These are phyloP conservation scores for Petrolisthes cinctipes DNA, from an alignment of 2,888 invertebrate species.

Conservation along the genomic window DNA sequence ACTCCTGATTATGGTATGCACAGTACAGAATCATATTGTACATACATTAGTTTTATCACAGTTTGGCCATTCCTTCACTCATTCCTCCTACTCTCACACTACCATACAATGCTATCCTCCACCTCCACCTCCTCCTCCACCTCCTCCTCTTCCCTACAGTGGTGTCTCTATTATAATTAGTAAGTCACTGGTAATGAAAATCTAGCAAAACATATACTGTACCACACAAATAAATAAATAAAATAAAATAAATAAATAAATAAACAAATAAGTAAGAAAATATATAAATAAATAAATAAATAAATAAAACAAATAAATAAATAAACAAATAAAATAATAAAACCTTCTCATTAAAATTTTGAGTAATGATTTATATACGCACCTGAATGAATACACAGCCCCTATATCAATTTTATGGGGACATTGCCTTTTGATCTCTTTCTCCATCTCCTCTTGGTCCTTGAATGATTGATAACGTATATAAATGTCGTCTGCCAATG, in stretches of 20 bases:
- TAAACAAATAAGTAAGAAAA: not conserved
- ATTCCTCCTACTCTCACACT: too few species aligned
- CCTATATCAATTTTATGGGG: conserved; percentile 98
- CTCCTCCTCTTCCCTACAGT: too few species aligned
- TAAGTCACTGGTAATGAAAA: too few species aligned
- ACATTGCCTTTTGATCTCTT: conserved; percentile 81
- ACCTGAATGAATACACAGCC: conserved; percentile 63
- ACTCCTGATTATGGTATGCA: not conserved
- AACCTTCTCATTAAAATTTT: not conserved
- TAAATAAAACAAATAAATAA: not conserved
- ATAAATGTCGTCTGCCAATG: conserved; percentile 92
- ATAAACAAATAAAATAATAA: not conserved
- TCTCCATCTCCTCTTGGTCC: conserved; percentile 83
- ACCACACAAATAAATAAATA: not conserved
- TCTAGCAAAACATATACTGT: too few species aligned
- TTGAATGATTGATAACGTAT: conserved; percentile 89
- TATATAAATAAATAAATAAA: not conserved
- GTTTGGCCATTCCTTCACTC: too few species aligned
- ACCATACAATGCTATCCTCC: too few species aligned
- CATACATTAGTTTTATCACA: too few species aligned
- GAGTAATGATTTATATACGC: not conserved
- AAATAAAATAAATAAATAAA: not conserved
- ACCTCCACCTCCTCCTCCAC: too few species aligned
- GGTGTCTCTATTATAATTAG: too few species aligned
- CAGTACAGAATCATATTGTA: not conserved